Conservation (phyloP, 23 tunicate genomes). For the Trididemnum miniatum region DNA sequence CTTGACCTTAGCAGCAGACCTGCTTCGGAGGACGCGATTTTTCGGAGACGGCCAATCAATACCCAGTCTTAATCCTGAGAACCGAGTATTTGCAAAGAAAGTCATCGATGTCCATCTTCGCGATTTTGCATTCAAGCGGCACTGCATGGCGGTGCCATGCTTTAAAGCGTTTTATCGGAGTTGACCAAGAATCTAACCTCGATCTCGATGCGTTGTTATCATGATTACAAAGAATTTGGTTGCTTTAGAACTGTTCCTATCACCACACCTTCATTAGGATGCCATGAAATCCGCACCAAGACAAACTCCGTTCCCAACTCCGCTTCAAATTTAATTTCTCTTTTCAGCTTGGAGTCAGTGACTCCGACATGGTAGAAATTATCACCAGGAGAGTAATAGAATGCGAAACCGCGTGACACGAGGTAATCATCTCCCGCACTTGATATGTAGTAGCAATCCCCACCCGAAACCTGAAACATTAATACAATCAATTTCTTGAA, state of each 20-base stretch:
- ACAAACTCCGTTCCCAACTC: background rate
- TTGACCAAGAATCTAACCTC: too few relatives aligned
- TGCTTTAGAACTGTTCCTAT: background rate
- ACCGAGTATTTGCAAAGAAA: background rate
- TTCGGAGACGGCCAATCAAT: too few relatives aligned
- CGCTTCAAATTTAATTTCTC: conserved; percentile 5
- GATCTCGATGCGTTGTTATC: too few relatives aligned
- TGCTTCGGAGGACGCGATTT: too few relatives aligned
- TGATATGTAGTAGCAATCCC: conserved; percentile 24
- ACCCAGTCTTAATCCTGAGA: too few relatives aligned
- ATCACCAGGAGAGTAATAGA: background rate
- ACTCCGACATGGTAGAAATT: conserved; percentile 21
- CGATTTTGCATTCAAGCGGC: background rate
- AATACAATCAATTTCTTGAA: background rate
- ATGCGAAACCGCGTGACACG: conserved; percentile 29
- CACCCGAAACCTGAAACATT: conserved; percentile 11
- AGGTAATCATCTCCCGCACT: conserved; percentile 35
- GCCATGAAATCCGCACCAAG: conserved; percentile 27
- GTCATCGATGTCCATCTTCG: background rate
- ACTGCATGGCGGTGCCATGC: too few relatives aligned
- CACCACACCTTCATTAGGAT: background rate
- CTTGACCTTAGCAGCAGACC: too few relatives aligned
- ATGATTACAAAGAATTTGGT: background rate
- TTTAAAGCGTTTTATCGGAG: too few relatives aligned
- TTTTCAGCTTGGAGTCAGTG: background rate